phyloP scores from a whole-genome alignment of 2,113 vertebrate genomes.

The Epinephelus fuscoguttatus region DNA sequence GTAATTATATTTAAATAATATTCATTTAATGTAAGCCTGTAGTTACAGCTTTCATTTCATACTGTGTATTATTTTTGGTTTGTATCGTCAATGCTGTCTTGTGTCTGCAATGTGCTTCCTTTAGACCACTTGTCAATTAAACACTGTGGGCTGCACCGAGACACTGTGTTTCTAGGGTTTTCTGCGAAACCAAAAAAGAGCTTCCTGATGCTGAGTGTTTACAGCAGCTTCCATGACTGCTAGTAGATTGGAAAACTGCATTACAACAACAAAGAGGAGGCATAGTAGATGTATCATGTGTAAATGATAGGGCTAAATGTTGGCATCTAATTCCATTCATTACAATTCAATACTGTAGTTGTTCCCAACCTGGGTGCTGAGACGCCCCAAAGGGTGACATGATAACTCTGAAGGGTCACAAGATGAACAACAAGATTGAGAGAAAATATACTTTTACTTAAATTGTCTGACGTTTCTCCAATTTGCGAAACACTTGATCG shows the following conservation, averaged over 20 bases:
- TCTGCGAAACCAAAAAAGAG: neutral
- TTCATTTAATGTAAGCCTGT: neutral
- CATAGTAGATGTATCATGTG: neutral
- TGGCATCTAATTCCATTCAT: neutral
- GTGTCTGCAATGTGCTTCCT: neutral
- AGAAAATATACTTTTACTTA: neutral
- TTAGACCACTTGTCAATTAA: constrained; percentile 8
- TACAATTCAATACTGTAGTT: neutral
- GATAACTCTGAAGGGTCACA: neutral
- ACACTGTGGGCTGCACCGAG: no score
- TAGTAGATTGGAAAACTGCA: neutral
- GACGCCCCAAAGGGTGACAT: neutral
- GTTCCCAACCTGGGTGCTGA: no score
- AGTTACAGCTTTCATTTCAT: neutral
- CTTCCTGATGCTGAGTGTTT: neutral
- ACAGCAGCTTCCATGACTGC: neutral
- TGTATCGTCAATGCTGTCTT: no score
- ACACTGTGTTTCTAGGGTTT: neutral
- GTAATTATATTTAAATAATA: neutral
- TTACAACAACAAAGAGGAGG: neutral
- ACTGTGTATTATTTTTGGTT: neutral
- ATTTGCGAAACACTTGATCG: neutral
- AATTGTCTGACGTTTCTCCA: neutral
- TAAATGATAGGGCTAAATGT: neutral
- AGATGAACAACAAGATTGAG: neutral